A percentile compares a stretch with the other conserved stretches of the same genome.
These are phyloP conservation scores for Scolopax rusticola DNA, from an alignment of 2,797 vertebrate species.

Conservation along the genomic window DNA sequence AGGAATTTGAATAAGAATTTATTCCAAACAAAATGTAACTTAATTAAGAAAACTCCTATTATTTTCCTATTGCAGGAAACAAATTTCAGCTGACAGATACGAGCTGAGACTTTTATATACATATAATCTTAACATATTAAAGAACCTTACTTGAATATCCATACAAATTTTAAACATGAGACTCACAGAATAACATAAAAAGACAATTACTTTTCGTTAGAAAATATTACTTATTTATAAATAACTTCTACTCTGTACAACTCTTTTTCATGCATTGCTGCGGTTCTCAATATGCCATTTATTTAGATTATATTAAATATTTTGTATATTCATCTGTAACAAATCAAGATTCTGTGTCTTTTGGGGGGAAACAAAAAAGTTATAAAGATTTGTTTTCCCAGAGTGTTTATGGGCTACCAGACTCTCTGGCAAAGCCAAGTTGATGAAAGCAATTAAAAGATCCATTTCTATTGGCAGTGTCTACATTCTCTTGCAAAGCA, in stretches of 20 bases:
- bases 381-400: neutral
- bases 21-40: conserved; percentile 29
- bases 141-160: neutral
- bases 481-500: neutral
- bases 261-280: neutral
- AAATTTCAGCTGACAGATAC: neutral
- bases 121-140: neutral
- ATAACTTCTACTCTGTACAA: neutral
- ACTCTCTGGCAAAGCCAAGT: neutral
- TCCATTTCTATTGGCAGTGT: neutral
- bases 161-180: neutral
- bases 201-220: neutral
- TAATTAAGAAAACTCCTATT: neutral
- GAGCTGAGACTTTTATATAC: neutral
- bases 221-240: neutral
- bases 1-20: neutral
- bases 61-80: conserved; percentile 10
- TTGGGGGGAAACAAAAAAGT: neutral
- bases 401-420: neutral
- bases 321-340: neutral
- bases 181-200: neutral
- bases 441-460: neutral
- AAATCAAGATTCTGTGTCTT: neutral
- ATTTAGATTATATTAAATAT: neutral
- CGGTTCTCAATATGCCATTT: neutral